These are phyloP conservation scores for Philereme vetulata DNA, from an alignment of 2,888 invertebrate genomes.

Conservation along the genomic window DNA sequence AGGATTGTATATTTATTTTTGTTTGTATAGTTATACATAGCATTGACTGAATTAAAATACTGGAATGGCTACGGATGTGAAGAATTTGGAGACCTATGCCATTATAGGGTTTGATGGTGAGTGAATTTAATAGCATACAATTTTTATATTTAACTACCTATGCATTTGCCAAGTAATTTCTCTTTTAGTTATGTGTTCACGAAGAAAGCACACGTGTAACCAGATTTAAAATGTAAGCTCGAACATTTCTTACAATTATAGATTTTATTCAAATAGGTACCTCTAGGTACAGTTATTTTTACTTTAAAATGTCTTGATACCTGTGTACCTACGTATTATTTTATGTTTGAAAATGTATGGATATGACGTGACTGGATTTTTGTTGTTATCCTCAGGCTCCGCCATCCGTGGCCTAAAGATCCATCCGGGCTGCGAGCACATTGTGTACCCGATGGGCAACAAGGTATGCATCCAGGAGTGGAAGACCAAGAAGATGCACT, in stretches of 20 bases:
- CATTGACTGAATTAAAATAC: constrained; percentile 31
- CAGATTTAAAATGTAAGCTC: too few relatives aligned
- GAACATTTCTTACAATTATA: too few relatives aligned
- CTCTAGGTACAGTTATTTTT: too few relatives aligned
- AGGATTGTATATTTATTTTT: constrained; percentile 30
- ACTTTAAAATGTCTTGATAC: too few relatives aligned
- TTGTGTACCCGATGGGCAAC: constrained; percentile 91
- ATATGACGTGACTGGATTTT: too few relatives aligned
- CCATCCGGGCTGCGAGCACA: constrained; percentile 88
- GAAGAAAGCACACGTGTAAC: too few relatives aligned
- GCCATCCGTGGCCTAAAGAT: constrained; percentile 85
- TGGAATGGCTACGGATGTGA: constrained; percentile 71
- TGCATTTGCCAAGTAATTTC: too few relatives aligned
- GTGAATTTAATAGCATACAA: background rate
- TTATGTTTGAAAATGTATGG: too few relatives aligned
- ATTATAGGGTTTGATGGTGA: constrained; percentile 92
- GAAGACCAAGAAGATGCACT: constrained; percentile 87
- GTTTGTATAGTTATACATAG: constrained; percentile 31
- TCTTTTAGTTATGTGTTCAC: too few relatives aligned
- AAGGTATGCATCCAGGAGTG: constrained; percentile 89
- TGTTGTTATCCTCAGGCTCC: constrained; percentile 51
- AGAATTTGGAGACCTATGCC: constrained; percentile 86
- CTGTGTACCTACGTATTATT: too few relatives aligned
- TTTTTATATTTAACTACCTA: too few relatives aligned
- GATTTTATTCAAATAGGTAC: too few relatives aligned